A percentile compares a stretch with the other conserved stretches of the same genome.
Evolutionary conservation across 2,888 invertebrate species (phyloP).

Genomic region (Acrocyrtus sp.): DNA sequence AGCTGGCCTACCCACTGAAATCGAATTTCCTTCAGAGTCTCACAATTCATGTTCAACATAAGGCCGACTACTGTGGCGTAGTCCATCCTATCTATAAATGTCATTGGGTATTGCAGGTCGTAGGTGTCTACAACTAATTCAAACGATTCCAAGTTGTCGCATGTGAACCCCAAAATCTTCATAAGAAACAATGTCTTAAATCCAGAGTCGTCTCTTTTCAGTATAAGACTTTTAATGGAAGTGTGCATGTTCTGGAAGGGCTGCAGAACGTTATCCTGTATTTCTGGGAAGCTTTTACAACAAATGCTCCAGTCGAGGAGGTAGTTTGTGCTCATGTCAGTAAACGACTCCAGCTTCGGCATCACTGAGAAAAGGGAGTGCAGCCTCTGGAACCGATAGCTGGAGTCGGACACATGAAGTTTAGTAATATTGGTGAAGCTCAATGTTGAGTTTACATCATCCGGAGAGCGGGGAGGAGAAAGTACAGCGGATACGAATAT

Average conservation of each 20-base stretch:
- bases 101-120: slow-evolving; percentile 28
- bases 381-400: slow-evolving; percentile 34
- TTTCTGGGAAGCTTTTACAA: slow-evolving; percentile 33
- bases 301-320: slow-evolving; percentile 36
- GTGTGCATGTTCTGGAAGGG: slow-evolving; percentile 9
- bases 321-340: slow-evolving; percentile 29
- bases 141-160: slow-evolving; percentile 39
- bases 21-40: slow-evolving; percentile 39
- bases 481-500: slow-evolving; percentile 4
- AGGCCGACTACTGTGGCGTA: slow-evolving; percentile 46
- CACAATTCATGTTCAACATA: slow-evolving; percentile 30
- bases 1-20: slow-evolving; percentile 52
- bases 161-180: slow-evolving; percentile 31
- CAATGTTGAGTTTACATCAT: background rate
- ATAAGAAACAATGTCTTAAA: slow-evolving; percentile 36
- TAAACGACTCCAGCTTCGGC: slow-evolving; percentile 25
- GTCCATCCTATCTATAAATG: slow-evolving; percentile 45
- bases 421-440: slow-evolving; percentile 28
- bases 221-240: slow-evolving; percentile 12
- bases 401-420: slow-evolving; percentile 17
- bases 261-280: slow-evolving; percentile 20
- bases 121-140: slow-evolving; percentile 35
- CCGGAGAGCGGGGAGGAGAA: background rate
- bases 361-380: slow-evolving; percentile 23
- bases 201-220: slow-evolving; percentile 36